A percentile compares a stretch with the other conserved stretches of the same genome.
Conservation (phyloP, 2,113 vertebrate genomes). For the Tragelaphus buxtoni region DNA sequence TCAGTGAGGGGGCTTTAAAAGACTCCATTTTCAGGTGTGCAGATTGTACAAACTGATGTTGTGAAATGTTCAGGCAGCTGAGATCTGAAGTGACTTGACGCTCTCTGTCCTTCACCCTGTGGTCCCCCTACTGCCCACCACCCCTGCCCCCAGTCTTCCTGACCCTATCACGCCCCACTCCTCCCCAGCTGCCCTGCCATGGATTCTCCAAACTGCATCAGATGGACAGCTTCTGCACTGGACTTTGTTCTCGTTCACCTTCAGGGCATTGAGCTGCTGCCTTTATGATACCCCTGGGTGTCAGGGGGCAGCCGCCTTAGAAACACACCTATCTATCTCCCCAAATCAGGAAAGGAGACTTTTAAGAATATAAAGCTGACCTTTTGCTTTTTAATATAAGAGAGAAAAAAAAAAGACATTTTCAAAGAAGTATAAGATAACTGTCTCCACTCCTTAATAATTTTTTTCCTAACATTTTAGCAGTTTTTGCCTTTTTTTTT, state of each 20-base stretch:
- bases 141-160: neutral
- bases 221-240: constrained; percentile 80
- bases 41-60: constrained; percentile 78
- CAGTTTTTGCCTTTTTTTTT: constrained; percentile 16
- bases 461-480: constrained; percentile 49
- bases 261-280: constrained; percentile 79
- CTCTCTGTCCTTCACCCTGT: constrained; percentile 67
- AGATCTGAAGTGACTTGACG: constrained; percentile 85
- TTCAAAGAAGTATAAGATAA: constrained; percentile 50
- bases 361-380: constrained; percentile 62
- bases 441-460: constrained; percentile 63
- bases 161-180: neutral
- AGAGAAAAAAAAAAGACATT: constrained; percentile 49
- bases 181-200: constrained; percentile 74
- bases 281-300: neutral
- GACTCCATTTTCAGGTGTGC: constrained; percentile 81
- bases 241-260: constrained; percentile 80
- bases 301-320: constrained; percentile 74
- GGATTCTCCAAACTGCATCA: constrained; percentile 75
- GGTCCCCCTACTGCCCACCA: accelerated
- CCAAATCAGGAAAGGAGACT: constrained; percentile 79
- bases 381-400: constrained; percentile 65
- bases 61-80: constrained; percentile 83
- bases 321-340: constrained; percentile 70
- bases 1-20: constrained; percentile 75